Base-by-base conservation (phyloP, 1,140 invertebrate genomes). In the Pomacea maculata region DNA sequence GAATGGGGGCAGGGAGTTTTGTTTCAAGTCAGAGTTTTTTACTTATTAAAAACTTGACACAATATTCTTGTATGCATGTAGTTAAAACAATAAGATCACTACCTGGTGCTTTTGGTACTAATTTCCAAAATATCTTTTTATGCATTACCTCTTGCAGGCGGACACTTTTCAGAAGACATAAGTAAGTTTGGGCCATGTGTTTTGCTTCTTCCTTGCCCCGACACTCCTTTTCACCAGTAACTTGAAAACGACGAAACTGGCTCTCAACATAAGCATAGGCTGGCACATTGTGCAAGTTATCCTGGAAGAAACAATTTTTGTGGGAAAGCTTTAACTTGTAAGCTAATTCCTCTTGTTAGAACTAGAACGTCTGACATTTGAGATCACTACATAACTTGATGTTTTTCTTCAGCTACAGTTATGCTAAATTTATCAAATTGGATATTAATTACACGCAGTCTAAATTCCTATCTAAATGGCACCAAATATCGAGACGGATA, bases 191-290 rank as follows among this genome's bases (percentile, higher is more conserved):
- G 1, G 94, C 96, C 80, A 94, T 89, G 78, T 92, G 93, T 78
- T 94, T 91, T 86, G 96, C 94, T 88, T 97, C 96, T 88, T 96
- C 94, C 82, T 93, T 93, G 0, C 95, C 95, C 88, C 95, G 96
- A 86, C 96, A 97, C 0, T 95, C 88, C 83, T 95, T 94, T 87
- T 96, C 93, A 68, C 95, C 95, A 1, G 96, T 97, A 25, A 94
- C 94, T 86, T 94, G 93, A 75, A 95, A 94, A 84, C 94, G 94
- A 55, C 93, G 92, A 82, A 94, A 95, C 85, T 96, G 95, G 29
- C 92, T 91, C 64, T 96, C 89, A 73, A 97, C 93, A 86, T 95
- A 96, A 5, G 68, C 29, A 72, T 83, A 85, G 11, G 77, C 75
- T 76, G 86, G 85, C 14, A 82, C 75, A 19, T 87, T 84, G 45